Evolutionary conservation across 1,140 invertebrate genomes (phyloP).

Genomic region (Drosophila bifasciata): DNA sequence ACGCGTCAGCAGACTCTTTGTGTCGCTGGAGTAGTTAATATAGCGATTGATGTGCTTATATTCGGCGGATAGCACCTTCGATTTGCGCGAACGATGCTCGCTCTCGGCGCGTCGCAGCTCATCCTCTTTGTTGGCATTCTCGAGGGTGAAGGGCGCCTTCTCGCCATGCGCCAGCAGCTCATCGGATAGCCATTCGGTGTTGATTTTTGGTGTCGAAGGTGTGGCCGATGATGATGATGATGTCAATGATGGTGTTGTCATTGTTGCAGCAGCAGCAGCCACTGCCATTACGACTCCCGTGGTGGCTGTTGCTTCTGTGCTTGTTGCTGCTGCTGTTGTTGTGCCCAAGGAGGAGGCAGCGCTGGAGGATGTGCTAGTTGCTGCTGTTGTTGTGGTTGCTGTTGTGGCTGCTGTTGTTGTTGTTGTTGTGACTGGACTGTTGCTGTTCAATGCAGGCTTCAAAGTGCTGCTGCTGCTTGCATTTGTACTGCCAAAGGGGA

Average conservation of each 20-base stretch:
- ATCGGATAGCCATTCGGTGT: slow-evolving; percentile 65
- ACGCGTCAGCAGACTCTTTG: slow-evolving; percentile 72
- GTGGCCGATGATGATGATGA: slow-evolving; percentile 51
- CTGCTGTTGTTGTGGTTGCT: slow-evolving; percentile 4
- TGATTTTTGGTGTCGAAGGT: slow-evolving; percentile 68
- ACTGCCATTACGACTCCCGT: not conserved
- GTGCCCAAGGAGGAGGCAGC: not conserved
- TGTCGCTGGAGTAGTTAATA: slow-evolving; percentile 80
- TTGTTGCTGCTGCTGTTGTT: slow-evolving; percentile 1
- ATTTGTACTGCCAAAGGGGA: slow-evolving; percentile 53
- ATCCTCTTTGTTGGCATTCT: slow-evolving; percentile 80
- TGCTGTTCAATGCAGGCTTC: not conserved
- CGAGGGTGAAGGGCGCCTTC: slow-evolving; percentile 71
- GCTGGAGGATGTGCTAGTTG: not conserved
- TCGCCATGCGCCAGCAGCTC: slow-evolving; percentile 53
- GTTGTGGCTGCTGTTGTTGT: slow-evolving; percentile 9
- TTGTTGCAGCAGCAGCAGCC: slow-evolving; percentile 12
- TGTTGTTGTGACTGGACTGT: slow-evolving; percentile 12
- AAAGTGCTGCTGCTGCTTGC: slow-evolving; percentile 19
- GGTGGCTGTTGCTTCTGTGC: slow-evolving; percentile 2
- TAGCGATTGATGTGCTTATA: slow-evolving; percentile 82
- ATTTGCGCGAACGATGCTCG: slow-evolving; percentile 77
- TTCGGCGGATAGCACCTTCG: slow-evolving; percentile 76
- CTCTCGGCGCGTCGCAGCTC: slow-evolving; percentile 70
- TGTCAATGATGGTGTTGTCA: slow-evolving; percentile 21